Conservation (phyloP, 1,140 invertebrate genomes). For the Agrypnia vestita region DNA sequence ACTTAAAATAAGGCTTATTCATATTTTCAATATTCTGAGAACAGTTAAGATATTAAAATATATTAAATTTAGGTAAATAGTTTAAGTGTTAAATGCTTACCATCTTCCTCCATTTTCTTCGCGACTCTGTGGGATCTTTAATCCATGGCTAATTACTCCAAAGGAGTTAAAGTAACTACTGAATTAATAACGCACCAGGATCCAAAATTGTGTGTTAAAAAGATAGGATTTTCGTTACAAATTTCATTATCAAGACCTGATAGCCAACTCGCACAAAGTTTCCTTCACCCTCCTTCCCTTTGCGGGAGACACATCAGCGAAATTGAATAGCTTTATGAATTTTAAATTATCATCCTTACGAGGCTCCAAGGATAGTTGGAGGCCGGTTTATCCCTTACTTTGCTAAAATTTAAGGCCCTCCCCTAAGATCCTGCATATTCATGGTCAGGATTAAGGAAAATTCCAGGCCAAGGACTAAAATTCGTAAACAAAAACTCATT, state of each 20-base stretch:
- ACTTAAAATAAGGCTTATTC: too few relatives aligned
- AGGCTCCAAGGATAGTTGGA: constrained; percentile 32
- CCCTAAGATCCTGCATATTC: constrained; percentile 32
- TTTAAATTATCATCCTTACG: constrained; percentile 52
- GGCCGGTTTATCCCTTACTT: constrained; percentile 22
- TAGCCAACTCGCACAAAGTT: not conserved
- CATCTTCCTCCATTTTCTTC: too few relatives aligned
- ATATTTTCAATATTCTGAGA: too few relatives aligned
- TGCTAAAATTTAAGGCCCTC: constrained; percentile 10
- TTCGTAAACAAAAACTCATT: constrained; percentile 13
- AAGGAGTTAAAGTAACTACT: too few relatives aligned
- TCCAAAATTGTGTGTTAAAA: constrained; percentile 7
- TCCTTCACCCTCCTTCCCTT: constrained; percentile 1
- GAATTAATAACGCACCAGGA: constrained; percentile 7
- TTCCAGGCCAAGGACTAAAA: constrained; percentile 18
- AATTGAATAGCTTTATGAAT: constrained; percentile 60
- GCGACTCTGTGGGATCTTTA: too few relatives aligned
- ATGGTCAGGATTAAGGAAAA: constrained; percentile 25
- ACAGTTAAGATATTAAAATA: too few relatives aligned
- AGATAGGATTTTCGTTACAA: constrained; percentile 8
- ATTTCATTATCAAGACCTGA: constrained; percentile 13
- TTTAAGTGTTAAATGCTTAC: too few relatives aligned
- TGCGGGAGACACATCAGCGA: constrained; percentile 44
- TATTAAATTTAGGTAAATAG: too few relatives aligned
- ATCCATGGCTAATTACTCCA: too few relatives aligned